Base-by-base conservation (phyloP, 2,113 vertebrate genomes). In the Engraulis encrasicolus region DNA sequence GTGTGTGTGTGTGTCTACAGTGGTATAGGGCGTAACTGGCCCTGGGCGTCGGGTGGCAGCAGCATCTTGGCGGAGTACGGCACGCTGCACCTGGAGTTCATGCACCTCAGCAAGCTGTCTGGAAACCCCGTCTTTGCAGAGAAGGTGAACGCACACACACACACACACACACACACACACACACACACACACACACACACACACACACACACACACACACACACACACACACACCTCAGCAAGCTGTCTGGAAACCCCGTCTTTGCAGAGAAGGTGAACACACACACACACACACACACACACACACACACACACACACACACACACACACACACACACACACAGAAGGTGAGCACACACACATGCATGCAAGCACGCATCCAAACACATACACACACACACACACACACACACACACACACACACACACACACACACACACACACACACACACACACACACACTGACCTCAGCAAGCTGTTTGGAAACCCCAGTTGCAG, bases 31-130 rank as follows among this genome's bases (percentile, higher is more conserved):
- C 96, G 97, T 82, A 99, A 99, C 90, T 99, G 98, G 98, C 98
- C 98, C 0, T 99, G 98, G 98, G 98, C 98, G 0, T 99, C 98
- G 0, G 98, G 98, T 0, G 98, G 98, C 90, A 99, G 98, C 96
- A 99, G 98, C 89, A 99, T 99, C 92, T 95, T 99, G 93, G 98
- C 98, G 4, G 98, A 99, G 91, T 99, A 99, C 83, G 98, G 98
- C 85, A 99, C 98, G 37, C 93, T 99, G 81, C 98, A 99, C 87
- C 90, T 99, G 93, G 98, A 99, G 90, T 99, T 99, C 78, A 94
- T 99, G 85, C 98, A 99, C 90, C 95, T 99, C 92, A 97, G 95
- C 91, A 93, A 95, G 79, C 95, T 99, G 77, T 99, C 98, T 23
- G 97, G 97, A 90, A 97, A 98, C 54, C 96, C 97, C 0, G 88